Evolutionary conservation across 2,888 invertebrate genomes (phyloP).

Genomic region (Tipula confusa): DNA sequence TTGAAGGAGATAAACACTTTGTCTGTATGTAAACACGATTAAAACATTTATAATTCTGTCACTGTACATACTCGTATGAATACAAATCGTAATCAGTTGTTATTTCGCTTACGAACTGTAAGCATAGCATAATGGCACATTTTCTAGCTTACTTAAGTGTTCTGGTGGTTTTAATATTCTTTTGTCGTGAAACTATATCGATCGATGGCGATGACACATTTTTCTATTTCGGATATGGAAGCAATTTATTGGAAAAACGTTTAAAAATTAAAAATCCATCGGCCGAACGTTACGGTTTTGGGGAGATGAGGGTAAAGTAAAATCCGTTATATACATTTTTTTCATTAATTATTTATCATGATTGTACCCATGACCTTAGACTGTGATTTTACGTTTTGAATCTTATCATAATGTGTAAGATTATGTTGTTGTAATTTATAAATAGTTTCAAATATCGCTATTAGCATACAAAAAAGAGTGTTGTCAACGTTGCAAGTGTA

Average conservation of each 20-base stretch:
- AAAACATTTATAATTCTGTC: too few relatives aligned
- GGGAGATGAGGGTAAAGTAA: not conserved
- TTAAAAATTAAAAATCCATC: slow-evolving; percentile 77
- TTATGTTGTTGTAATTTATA: too few relatives aligned
- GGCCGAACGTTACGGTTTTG: slow-evolving; percentile 56
- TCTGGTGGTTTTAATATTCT: not conserved
- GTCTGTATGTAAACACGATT: not conserved
- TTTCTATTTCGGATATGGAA: slow-evolving; percentile 85
- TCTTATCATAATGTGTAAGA: too few relatives aligned
- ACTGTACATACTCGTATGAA: too few relatives aligned
- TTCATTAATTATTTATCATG: too few relatives aligned
- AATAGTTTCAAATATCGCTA: too few relatives aligned
- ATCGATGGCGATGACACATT: slow-evolving; percentile 51
- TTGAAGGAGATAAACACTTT: not conserved
- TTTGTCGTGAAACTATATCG: not conserved
- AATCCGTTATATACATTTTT: too few relatives aligned
- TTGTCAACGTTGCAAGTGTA: too few relatives aligned
- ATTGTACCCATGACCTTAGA: too few relatives aligned
- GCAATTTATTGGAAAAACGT: slow-evolving; percentile 75
- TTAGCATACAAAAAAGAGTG: too few relatives aligned
- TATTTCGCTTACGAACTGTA: not conserved
- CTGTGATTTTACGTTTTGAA: too few relatives aligned
- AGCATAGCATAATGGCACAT: not conserved
- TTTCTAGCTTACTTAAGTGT: not conserved
- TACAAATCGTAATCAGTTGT: not conserved